Base-by-base conservation (phyloP, 1,140 invertebrate species). In the Trypoxylus dichotomus region DNA sequence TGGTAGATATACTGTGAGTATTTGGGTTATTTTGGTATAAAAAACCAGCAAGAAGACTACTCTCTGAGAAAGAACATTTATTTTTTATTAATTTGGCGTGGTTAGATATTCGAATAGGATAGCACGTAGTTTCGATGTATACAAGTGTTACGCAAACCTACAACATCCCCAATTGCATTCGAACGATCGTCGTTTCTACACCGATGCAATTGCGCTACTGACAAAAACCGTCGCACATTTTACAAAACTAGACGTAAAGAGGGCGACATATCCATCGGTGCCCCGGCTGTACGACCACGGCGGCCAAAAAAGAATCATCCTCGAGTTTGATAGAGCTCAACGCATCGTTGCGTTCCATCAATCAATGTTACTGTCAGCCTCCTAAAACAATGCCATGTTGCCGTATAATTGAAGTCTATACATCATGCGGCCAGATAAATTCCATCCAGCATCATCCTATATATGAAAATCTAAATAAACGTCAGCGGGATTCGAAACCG, bases 331-430 rank as follows among this genome's bases (percentile, higher is more conserved):
- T 83, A 79, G 78, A 79, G 76, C 77, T 78, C 79, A 79, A 81
- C 79, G 79, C 79, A 80, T 82, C 81, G 81, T 75, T 75, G 79
- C 76, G 81, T 81, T 79, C 79, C 79, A 83, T 83, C 82, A 83
- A 83, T 83, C 82, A 83, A 81, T 83, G 82, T 83, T 83, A 80
- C 81, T 81, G 82, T 83, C 82, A 81, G 76, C 43, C 81, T 81
- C 21, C 76, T 82, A 81, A 83, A 83, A 83, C 82, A 83, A 83
- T 83, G 82, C 82, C 80, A 82, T 82, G 82, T 82, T 82, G 76
- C 79, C 78, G 82, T 82, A 82, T 83, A 83, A 83, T 83, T 83
- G 82, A 82, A 82, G 75, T 80, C 81, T 63, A 82, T 83, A 82
- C 80, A 83, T 83, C 82, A 83, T 83, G 80, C 54, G 80, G 78